These are phyloP conservation scores for Cassiopea xamachana DNA, from an alignment of 30 jellyfish, hydroid and myxozoan genomes.

Conservation along the genomic window DNA sequence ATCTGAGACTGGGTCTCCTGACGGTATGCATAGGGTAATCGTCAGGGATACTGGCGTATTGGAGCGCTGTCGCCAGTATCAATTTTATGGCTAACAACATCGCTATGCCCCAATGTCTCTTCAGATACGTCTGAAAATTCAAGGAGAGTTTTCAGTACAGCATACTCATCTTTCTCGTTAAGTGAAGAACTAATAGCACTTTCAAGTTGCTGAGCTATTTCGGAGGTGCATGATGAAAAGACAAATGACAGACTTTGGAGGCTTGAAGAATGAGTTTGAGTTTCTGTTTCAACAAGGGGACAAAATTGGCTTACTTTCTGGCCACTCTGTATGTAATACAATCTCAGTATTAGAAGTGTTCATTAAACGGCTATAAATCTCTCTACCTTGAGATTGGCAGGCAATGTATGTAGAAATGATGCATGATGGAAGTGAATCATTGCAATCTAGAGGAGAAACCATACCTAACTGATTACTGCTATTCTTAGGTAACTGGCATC, in stretches of 20 bases:
- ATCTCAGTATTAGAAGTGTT: slow-evolving; percentile 50
- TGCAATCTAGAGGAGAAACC: slow-evolving; percentile 9
- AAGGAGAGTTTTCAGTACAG: slow-evolving; percentile 12
- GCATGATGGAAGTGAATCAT: neutral
- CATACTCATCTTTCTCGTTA: neutral
- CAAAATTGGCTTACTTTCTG: slow-evolving; percentile 10
- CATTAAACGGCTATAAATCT: slow-evolving; percentile 20
- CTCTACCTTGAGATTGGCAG: slow-evolving; percentile 31
- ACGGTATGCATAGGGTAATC: slow-evolving; percentile 1
- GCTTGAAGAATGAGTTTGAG: neutral
- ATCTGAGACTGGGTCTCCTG: neutral
- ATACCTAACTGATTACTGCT: slow-evolving; percentile 42
- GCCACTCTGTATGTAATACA: slow-evolving; percentile 43
- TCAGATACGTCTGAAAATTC: slow-evolving; percentile 9
- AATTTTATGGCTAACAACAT: slow-evolving; percentile 7
- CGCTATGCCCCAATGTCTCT: neutral
- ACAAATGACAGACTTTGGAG: neutral
- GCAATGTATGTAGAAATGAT: slow-evolving; percentile 37
- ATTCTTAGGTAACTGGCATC: slow-evolving; percentile 21
- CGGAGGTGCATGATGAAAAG: no score
- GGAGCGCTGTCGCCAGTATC: slow-evolving; percentile 26
- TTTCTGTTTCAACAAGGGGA: slow-evolving; percentile 48
- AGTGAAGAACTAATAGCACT: slow-evolving; percentile 5
- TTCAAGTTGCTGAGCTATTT: no score
- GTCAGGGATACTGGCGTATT: slow-evolving; percentile 22